Percentiles rank a stretch among this genome's conserved stretches.
These are phyloP conservation scores for Andrena chrysosceles DNA, from an alignment of 2,888 invertebrate species.

Conservation along the genomic window DNA sequence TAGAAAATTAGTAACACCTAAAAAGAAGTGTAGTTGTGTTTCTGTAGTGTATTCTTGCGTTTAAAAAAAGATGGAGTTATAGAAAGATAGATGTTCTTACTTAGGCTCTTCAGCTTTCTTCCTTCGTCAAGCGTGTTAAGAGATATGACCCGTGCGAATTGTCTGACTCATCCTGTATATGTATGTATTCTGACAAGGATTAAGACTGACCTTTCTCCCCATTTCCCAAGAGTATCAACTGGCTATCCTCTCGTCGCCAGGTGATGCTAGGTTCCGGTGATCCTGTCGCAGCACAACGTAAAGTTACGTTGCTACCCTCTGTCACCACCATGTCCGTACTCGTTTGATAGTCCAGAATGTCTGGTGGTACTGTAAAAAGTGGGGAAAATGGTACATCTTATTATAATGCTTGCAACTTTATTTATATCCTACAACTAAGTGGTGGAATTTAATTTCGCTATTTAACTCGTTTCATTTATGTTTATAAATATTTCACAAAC, in stretches of 20 bases:
- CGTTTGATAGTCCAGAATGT: constrained; percentile 93
- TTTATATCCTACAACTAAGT: neutral
- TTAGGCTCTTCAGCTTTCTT: no score
- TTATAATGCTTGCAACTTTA: neutral
- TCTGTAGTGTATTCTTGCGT: no score
- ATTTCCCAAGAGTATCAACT: constrained; percentile 89
- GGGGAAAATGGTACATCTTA: neutral
- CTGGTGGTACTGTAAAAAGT: constrained; percentile 90
- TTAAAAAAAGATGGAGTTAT: no score
- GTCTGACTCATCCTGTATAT: neutral
- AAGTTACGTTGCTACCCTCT: constrained; percentile 94
- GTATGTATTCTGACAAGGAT: constrained; percentile 4
- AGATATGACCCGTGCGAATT: no score
- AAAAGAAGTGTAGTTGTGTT: no score
- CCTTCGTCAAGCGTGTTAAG: no score
- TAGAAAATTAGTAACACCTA: no score
- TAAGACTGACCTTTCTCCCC: constrained; percentile 88
- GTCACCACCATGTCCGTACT: constrained; percentile 94
- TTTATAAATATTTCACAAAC: no score
- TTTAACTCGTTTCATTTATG: no score
- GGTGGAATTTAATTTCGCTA: neutral
- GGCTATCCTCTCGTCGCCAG: constrained; percentile 94
- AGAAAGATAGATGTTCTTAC: no score
- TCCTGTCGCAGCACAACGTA: constrained; percentile 94
- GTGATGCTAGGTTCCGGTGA: constrained; percentile 92